Evolutionary conservation across 1,140 invertebrate species (phyloP).

Genomic region (Trypoxylus dichotomus): DNA sequence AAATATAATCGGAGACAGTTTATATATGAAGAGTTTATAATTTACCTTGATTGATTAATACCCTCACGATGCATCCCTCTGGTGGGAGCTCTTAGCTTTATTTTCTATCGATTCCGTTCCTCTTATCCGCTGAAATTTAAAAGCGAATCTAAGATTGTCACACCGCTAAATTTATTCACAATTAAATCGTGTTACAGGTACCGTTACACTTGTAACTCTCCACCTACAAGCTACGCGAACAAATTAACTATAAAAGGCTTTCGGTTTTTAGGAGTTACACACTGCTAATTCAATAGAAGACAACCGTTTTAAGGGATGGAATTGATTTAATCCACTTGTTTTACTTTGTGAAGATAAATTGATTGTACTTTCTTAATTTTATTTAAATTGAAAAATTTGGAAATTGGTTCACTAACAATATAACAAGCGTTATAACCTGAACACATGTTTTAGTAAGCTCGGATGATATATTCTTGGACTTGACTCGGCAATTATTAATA

Average conservation of each 20-base stretch:
- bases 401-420: too few relatives aligned
- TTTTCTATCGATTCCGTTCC: background rate
- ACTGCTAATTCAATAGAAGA: background rate
- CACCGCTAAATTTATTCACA: constrained; percentile 1
- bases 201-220: background rate
- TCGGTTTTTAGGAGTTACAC: background rate
- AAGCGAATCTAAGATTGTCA: background rate
- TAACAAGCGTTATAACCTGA: too few relatives aligned
- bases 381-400: too few relatives aligned
- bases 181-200: constrained; percentile 15
- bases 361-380: too few relatives aligned
- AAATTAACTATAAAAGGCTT: constrained; percentile 2
- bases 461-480: too few relatives aligned
- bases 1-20: constrained; percentile 13
- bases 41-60: background rate
- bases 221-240: background rate
- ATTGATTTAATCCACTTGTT: background rate
- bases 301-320: background rate
- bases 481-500: too few relatives aligned
- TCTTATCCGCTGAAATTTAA: background rate
- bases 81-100: background rate
- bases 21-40: constrained; percentile 21
- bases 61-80: background rate
- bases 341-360: too few relatives aligned
- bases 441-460: too few relatives aligned